These are phyloP conservation scores for Coenobita brevimanus DNA, from an alignment of 1,140 invertebrate genomes.

Conservation along the genomic window DNA sequence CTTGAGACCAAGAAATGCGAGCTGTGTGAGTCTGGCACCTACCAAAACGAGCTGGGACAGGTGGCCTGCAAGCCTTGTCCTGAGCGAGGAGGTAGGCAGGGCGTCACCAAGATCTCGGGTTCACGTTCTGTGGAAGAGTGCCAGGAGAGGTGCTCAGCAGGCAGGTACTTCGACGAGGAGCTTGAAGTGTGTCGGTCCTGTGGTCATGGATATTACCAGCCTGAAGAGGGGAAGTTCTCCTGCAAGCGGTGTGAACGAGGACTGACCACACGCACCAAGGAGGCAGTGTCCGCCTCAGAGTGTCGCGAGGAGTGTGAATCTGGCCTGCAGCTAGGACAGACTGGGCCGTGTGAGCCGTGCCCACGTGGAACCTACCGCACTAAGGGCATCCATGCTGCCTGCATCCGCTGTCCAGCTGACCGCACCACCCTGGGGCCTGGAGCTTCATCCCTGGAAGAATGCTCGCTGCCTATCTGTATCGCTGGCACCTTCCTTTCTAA, in stretches of 20 bases:
- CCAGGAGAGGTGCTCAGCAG: constrained; percentile 92
- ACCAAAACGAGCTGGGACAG: constrained; percentile 95
- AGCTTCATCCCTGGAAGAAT: constrained; percentile 89
- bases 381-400: constrained; percentile 90
- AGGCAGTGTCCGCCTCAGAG: constrained; percentile 77
- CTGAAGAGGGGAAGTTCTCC: constrained; percentile 91
- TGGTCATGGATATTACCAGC: constrained; percentile 95
- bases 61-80: constrained; percentile 91
- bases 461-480: constrained; percentile 89
- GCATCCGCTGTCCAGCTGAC: constrained; percentile 89
- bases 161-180: constrained; percentile 91
- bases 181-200: constrained; percentile 90
- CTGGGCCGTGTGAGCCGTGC: constrained; percentile 94
- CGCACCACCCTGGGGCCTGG: constrained; percentile 90
- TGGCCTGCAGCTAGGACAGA: constrained; percentile 88
- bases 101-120: constrained; percentile 89
- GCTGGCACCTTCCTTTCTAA: constrained; percentile 76
- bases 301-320: constrained; percentile 93
- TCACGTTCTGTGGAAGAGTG: constrained; percentile 91
- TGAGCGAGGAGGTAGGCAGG: constrained; percentile 86
- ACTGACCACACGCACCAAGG: constrained; percentile 92
- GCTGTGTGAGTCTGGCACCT: constrained; percentile 90
- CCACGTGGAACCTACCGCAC: constrained; percentile 92
- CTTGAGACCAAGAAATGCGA: constrained; percentile 83
- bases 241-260: constrained; percentile 92